These are phyloP conservation scores for Strigops habroptila DNA, from an alignment of 2,113 vertebrate genomes.

Conservation along the genomic window DNA sequence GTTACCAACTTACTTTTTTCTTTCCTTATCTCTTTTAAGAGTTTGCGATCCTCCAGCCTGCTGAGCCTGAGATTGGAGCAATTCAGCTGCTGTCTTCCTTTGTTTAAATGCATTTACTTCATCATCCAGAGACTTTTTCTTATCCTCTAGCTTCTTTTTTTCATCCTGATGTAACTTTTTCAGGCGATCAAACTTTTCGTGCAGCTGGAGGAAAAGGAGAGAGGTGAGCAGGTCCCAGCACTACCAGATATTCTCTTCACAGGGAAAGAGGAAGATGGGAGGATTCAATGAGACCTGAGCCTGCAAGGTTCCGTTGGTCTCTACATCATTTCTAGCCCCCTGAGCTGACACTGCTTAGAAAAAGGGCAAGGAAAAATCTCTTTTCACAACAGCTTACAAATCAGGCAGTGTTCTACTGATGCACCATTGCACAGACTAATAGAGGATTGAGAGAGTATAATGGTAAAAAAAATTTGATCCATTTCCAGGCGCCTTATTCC, in stretches of 20 bases:
- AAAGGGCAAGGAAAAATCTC: neutral
- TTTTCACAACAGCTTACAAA: neutral
- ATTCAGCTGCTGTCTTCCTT: conserved; percentile 93
- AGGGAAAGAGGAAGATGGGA: neutral
- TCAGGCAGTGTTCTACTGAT: neutral
- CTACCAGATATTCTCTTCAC: neutral
- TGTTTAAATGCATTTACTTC: conserved; percentile 96
- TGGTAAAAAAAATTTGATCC: neutral
- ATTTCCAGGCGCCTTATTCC: neutral
- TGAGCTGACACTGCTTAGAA: neutral
- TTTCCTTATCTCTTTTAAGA: conserved; percentile 97
- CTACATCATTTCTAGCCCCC: neutral
- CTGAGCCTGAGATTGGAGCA: conserved; percentile 92
- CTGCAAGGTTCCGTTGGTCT: neutral
- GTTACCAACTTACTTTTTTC: conserved; percentile 94
- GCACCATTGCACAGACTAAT: neutral
- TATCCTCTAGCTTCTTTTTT: conserved; percentile 97
- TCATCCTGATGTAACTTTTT: conserved; percentile 98
- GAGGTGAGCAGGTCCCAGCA: neutral
- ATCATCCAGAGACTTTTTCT: conserved; percentile 93
- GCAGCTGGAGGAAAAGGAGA: conserved; percentile 75
- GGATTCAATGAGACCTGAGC: neutral
- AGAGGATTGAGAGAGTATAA: neutral
- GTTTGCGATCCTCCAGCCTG: conserved; percentile 97
- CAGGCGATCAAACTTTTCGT: conserved; percentile 96